Conservation (phyloP, 2,113 vertebrate species). For the Sula dactylatra region DNA sequence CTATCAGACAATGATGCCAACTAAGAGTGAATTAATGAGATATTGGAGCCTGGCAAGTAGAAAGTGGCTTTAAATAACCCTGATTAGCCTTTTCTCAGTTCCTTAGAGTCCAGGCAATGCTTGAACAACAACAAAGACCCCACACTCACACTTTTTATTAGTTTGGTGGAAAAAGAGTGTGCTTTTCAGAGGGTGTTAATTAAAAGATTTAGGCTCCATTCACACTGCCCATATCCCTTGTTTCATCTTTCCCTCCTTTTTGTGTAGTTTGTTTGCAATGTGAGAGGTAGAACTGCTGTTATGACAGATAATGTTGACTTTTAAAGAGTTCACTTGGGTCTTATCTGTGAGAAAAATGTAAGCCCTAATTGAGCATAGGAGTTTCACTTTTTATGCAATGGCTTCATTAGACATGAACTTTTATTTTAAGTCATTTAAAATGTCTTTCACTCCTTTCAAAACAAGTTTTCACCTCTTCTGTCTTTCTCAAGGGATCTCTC, state of each 20-base stretch:
- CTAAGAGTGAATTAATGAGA: constrained; percentile 88
- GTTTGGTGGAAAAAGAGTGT: constrained; percentile 85
- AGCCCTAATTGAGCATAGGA: constrained; percentile 84
- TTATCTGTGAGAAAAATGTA: constrained; percentile 72
- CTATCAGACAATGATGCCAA: constrained; percentile 86
- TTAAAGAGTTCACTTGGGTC: constrained; percentile 43
- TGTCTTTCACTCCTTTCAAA: neutral
- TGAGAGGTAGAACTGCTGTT: constrained; percentile 75
- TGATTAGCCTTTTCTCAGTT: constrained; percentile 81
- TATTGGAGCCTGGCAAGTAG: constrained; percentile 76
- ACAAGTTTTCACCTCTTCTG: neutral
- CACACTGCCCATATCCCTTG: constrained; percentile 73
- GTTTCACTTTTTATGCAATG: constrained; percentile 59
- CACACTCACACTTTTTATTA: constrained; percentile 88
- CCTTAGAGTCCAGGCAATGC: constrained; percentile 60
- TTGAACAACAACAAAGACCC: constrained; percentile 81
- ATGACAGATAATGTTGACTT: constrained; percentile 87
- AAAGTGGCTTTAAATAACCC: constrained; percentile 85
- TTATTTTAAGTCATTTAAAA: constrained; percentile 21
- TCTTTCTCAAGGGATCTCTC: neutral
- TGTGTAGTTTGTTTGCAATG: constrained; percentile 67
- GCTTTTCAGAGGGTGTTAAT: constrained; percentile 92
- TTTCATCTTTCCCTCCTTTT: constrained; percentile 69
- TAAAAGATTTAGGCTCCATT: constrained; percentile 90
- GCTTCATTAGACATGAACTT: constrained; percentile 38